Evolutionary conservation across 2,888 invertebrate genomes (phyloP), one percentile per base, ranked within the genome.

Genomic region (Drosophila testacea): DNA sequence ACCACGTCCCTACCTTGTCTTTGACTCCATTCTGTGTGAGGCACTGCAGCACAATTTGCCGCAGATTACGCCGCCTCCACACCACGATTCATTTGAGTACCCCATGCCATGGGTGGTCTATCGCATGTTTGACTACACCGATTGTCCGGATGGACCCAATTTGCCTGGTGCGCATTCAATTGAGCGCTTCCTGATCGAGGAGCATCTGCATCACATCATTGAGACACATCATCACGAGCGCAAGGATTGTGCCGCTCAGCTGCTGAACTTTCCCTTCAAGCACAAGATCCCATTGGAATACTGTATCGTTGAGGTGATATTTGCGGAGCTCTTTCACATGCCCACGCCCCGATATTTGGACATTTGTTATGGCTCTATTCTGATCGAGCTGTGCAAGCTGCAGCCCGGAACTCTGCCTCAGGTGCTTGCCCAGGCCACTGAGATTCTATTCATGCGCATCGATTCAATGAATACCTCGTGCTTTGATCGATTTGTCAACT

Each of bases 321-420:
- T 99, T 93, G 96, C 96, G 0, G 98, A 99, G 93, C 91, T 99
- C 66, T 98, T 99, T 88, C 96, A 97, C 90, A 94, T 99, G 92
- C 99, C 99, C 0, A 94, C 96, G 6, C 96, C 98, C 0, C 95
- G 96, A 70, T 97, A 96, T 92, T 91, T 98, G 77, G 98, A 99
- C 92, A 96, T 99, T 68, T 96, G 96, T 83, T 99, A 99, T 83
- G 99, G 99, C 0, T 97, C 98, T 0, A 95, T 99, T 69, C 93
- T 99, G 72, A 98, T 99, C 90, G 99, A 99, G 93, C 93, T 99
- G 73, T 99, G 99, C 92, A 99, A 99, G 93, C 94, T 98, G 41
- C 98, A 99, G 91, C 98, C 99, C 0, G 97, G 97, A 0, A 97
- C 98, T 0, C 97, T 99, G 96, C 99, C 99, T 0, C 99, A 98